These are phyloP conservation scores for Aramus guarauna DNA, from an alignment of 2,113 vertebrate species.

Conservation along the genomic window DNA sequence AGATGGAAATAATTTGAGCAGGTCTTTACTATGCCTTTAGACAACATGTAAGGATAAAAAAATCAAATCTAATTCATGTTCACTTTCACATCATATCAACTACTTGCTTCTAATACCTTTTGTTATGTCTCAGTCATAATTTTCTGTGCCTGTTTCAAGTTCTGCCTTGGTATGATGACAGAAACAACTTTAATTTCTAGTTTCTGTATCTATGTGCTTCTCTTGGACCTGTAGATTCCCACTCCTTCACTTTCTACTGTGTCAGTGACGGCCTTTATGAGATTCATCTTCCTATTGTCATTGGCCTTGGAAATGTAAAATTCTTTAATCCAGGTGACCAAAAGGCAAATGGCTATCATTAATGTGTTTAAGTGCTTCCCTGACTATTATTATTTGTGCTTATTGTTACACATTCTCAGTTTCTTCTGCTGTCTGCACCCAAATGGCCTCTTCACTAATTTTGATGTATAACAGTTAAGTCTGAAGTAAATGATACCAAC, in stretches of 20 bases:
- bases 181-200: background rate
- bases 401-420: background rate
- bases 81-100: background rate
- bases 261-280: background rate
- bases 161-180: background rate
- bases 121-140: background rate
- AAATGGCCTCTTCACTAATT: background rate
- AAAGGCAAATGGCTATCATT: background rate
- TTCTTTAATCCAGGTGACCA: background rate
- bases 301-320: background rate
- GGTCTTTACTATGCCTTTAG: background rate
- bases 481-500: background rate
- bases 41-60: background rate
- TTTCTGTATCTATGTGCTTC: background rate
- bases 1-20: background rate
- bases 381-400: background rate
- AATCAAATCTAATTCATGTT: background rate
- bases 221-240: background rate
- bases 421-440: background rate
- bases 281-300: background rate
- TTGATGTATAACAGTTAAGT: too few relatives aligned
- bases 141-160: background rate
- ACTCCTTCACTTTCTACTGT: background rate
- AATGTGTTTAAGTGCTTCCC: background rate
- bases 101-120: background rate